Percentiles rank a stretch among this genome's conserved stretches.
Evolutionary conservation across 2,888 invertebrate species (phyloP).

Genomic region (Scaptomyza parva): DNA sequence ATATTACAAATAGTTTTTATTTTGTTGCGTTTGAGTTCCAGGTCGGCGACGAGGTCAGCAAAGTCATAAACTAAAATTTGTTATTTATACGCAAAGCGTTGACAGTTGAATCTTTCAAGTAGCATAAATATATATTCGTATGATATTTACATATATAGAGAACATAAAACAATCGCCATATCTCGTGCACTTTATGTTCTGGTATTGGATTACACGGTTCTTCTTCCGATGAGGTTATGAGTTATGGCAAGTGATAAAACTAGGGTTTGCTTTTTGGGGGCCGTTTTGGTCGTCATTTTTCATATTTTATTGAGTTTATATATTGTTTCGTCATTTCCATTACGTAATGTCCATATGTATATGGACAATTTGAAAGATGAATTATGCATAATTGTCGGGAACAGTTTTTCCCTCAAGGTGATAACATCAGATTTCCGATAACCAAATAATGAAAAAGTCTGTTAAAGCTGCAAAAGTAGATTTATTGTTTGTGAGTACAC

Average conservation of each 20-base stretch:
- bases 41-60: slow-evolving; percentile 71
- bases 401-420: slow-evolving; percentile 13
- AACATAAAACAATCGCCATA: slow-evolving; percentile 47
- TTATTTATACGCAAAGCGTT: slow-evolving; percentile 65
- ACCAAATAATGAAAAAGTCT: slow-evolving; percentile 20
- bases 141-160: slow-evolving; percentile 56
- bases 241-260: slow-evolving; percentile 68
- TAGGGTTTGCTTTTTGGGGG: slow-evolving; percentile 29
- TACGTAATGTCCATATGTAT: slow-evolving; percentile 44
- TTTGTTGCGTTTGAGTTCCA: slow-evolving; percentile 24
- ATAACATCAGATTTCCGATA: slow-evolving; percentile 20
- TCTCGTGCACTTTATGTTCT: slow-evolving; percentile 73
- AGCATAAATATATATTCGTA: slow-evolving; percentile 67
- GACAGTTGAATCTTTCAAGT: slow-evolving; percentile 61
- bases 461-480: neutral
- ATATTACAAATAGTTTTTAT: slow-evolving; percentile 43
- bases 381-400: slow-evolving; percentile 53
- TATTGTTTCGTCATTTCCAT: slow-evolving; percentile 72
- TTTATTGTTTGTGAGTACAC: neutral
- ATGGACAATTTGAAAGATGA: slow-evolving; percentile 52
- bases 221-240: slow-evolving; percentile 55
- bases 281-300: slow-evolving; percentile 51
- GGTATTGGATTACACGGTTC: slow-evolving; percentile 63
- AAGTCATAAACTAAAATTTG: slow-evolving; percentile 72
- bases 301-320: slow-evolving; percentile 70